Evolutionary conservation across 2,113 vertebrate genomes (phyloP).

Genomic region (Rhinolophus ferrumequinum): DNA sequence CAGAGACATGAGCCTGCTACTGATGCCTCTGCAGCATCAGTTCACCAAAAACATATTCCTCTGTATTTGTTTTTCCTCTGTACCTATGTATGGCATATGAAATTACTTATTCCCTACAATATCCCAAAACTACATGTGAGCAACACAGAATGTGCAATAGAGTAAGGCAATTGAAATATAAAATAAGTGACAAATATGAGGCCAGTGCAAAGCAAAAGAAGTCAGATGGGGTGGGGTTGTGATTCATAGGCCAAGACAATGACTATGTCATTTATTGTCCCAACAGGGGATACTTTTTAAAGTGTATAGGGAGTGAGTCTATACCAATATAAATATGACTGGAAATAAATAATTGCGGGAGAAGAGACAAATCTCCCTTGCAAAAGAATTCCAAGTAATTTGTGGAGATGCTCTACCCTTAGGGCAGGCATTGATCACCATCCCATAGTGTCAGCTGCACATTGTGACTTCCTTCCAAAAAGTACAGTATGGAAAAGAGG

Average conservation of each 20-base stretch:
- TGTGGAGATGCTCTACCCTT: neutral
- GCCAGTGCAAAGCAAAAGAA: neutral
- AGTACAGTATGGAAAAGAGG: neutral
- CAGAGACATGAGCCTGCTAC: neutral
- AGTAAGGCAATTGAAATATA: neutral
- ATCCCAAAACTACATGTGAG: neutral
- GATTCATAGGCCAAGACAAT: neutral
- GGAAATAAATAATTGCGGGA: neutral
- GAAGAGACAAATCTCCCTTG: neutral
- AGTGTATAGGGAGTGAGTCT: neutral
- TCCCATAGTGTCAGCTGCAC: neutral
- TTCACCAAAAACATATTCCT: neutral
- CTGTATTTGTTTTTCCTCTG: neutral
- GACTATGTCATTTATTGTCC: neutral
- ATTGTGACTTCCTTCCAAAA: neutral
- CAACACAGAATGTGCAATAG: neutral
- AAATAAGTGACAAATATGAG: neutral
- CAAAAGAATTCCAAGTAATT: neutral
- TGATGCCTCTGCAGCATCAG: no score
- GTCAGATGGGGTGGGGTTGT: no score
- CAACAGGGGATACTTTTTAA: neutral
- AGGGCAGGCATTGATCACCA: neutral
- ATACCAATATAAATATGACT: neutral
- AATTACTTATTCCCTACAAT: neutral
- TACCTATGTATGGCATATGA: neutral